Evolutionary conservation across 1,140 invertebrate species (phyloP).

Genomic region (Pogonus chalceus): DNA sequence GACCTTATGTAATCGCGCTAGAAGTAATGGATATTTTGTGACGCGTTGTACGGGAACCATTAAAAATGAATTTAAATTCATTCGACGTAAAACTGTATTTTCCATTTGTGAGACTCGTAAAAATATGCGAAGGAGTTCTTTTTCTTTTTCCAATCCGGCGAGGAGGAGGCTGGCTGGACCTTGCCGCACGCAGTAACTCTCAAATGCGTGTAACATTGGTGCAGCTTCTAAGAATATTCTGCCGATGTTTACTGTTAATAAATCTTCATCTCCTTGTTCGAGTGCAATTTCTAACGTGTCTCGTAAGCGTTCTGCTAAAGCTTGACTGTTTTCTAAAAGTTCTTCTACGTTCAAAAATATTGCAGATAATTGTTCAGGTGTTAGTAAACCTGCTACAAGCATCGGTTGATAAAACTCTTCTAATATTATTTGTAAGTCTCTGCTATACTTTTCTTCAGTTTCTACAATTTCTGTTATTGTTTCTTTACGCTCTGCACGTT

Average conservation of each 20-base stretch:
- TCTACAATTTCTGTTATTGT: slow-evolving; percentile 93
- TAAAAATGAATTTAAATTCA: slow-evolving; percentile 94
- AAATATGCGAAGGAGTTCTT: slow-evolving; percentile 88
- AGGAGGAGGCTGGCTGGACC: slow-evolving; percentile 79
- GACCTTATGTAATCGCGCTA: slow-evolving; percentile 85
- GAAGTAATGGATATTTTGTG: slow-evolving; percentile 84
- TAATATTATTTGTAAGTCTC: slow-evolving; percentile 81
- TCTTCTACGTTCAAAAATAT: slow-evolving; percentile 94
- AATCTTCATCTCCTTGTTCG: slow-evolving; percentile 68
- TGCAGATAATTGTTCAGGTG: slow-evolving; percentile 69
- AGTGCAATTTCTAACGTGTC: slow-evolving; percentile 77
- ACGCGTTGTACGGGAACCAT: slow-evolving; percentile 89
- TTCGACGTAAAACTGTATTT: slow-evolving; percentile 79
- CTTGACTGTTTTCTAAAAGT: slow-evolving; percentile 77
- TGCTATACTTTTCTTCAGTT: slow-evolving; percentile 90
- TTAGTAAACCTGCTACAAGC: slow-evolving; percentile 75
- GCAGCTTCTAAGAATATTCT: slow-evolving; percentile 86
- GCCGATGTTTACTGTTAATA: slow-evolving; percentile 81
- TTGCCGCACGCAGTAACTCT: slow-evolving; percentile 87
- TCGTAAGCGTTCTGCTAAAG: slow-evolving; percentile 75
- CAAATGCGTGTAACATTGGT: slow-evolving; percentile 87
- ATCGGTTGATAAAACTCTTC: slow-evolving; percentile 93
- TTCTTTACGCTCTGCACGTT: slow-evolving; percentile 81
- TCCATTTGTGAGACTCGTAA: slow-evolving; percentile 94
- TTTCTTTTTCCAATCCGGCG: slow-evolving; percentile 88